These are phyloP conservation scores for Polydrusus pterygomalis DNA, from an alignment of 2,888 invertebrate genomes.

Conservation along the genomic window DNA sequence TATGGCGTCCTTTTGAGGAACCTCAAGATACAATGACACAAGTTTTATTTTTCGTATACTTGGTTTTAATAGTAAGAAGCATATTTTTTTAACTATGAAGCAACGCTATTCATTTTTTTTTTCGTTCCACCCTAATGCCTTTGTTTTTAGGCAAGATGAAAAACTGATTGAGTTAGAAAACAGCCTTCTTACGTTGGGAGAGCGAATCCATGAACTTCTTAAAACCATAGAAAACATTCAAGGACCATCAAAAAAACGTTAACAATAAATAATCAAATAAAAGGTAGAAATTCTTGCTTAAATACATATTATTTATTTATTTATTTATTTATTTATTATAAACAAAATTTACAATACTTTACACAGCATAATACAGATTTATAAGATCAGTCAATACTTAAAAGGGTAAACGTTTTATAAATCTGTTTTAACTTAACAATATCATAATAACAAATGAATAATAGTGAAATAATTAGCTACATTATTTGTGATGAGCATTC, in stretches of 20 bases:
- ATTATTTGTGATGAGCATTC: constrained; percentile 70
- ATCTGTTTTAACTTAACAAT: constrained; percentile 57
- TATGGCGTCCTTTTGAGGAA: no score
- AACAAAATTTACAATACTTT: constrained; percentile 63
- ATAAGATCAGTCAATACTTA: constrained; percentile 63
- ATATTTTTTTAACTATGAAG: no score
- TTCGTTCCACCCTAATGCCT: no score
- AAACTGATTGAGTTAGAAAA: constrained; percentile 64
- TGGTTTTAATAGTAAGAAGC: no score
- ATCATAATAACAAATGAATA: constrained; percentile 45
- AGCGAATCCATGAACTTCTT: constrained; percentile 45
- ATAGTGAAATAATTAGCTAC: constrained; percentile 60
- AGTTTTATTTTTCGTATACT: no score
- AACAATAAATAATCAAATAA: constrained; percentile 5
- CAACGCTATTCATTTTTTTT: no score
- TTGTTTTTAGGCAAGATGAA: constrained; percentile 66
- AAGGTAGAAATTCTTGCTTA: constrained; percentile 21
- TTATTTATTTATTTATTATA: constrained; percentile 59
- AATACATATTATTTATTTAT: constrained; percentile 58
- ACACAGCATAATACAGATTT: constrained; percentile 62
- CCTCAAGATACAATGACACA: no score
- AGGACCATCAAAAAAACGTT: constrained; percentile 13
- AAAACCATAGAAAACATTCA: constrained; percentile 41
- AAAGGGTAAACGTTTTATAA: constrained; percentile 61
- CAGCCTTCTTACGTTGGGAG: constrained; percentile 43